phyloP scores from a whole-genome alignment of 1,140 invertebrate genomes.

The Pogonomyrmex barbatus region DNA sequence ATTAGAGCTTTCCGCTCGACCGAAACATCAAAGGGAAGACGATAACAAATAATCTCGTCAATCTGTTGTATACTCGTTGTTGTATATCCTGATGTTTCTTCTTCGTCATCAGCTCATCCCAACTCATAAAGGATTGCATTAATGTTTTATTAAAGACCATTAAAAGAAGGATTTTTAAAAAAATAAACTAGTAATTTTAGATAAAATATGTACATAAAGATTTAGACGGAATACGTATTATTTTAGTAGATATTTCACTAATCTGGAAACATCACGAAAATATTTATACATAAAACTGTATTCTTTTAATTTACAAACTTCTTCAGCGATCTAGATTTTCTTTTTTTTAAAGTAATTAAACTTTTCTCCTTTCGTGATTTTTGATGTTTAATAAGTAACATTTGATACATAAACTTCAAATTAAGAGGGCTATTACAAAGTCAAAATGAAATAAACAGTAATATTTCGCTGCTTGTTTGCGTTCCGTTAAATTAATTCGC shows the following conservation, averaged over 20 bases:
- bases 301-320: neutral
- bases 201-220: neutral
- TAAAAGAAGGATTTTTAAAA: neutral
- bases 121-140: neutral
- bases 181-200: too few species aligned
- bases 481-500: neutral
- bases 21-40: constrained; percentile 39
- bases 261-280: neutral
- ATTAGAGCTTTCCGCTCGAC: constrained; percentile 7
- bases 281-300: neutral
- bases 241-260: neutral
- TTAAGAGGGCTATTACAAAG: neutral
- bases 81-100: neutral
- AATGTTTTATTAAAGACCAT: neutral
- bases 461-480: neutral
- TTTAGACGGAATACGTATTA: neutral
- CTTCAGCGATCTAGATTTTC: neutral
- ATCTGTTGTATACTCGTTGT: neutral
- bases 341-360: neutral
- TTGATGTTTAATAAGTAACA: neutral
- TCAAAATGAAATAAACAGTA: neutral
- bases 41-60: constrained; percentile 34
- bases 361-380: neutral
- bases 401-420: constrained; percentile 13
- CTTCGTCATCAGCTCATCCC: neutral